phyloP scores from a whole-genome alignment of 2,888 invertebrate genomes.

The Hanleya hanleyi region DNA sequence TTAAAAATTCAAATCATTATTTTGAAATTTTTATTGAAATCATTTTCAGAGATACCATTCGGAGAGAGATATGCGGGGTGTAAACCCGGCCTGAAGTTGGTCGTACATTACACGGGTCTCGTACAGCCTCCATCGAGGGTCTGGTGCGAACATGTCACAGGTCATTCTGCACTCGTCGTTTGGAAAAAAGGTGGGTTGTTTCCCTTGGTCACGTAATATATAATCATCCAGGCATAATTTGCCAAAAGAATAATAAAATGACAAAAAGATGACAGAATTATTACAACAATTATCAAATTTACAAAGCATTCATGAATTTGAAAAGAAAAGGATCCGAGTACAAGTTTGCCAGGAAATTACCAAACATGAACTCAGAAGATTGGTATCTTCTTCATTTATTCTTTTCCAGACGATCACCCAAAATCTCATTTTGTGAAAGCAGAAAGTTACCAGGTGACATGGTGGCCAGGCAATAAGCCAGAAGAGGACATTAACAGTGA shows the following conservation, averaged over 20 bases:
- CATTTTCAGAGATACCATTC: constrained; percentile 51
- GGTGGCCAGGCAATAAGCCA: constrained; percentile 72
- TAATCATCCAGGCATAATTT: too few relatives aligned
- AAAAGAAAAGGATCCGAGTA: too few relatives aligned
- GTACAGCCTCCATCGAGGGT: constrained; percentile 69
- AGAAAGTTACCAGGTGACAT: constrained; percentile 72
- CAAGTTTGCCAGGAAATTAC: too few relatives aligned
- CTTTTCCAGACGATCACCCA: constrained; percentile 52
- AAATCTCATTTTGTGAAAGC: constrained; percentile 68
- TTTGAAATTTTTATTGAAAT: background rate
- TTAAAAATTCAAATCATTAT: background rate
- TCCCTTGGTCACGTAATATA: too few relatives aligned
- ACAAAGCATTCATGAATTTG: too few relatives aligned
- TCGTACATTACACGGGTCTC: constrained; percentile 70
- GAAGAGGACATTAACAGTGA: constrained; percentile 69
- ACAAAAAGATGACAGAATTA: too few relatives aligned
- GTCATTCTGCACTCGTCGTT: constrained; percentile 72
- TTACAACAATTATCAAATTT: too few relatives aligned
- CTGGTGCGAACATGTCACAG: constrained; percentile 72
- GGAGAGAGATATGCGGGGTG: constrained; percentile 69
- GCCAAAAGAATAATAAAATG: too few relatives aligned
- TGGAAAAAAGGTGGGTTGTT: constrained; percentile 72
- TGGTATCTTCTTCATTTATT: too few relatives aligned
- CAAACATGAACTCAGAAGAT: too few relatives aligned
- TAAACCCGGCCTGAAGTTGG: constrained; percentile 68